These are phyloP conservation scores for Phylloscopus collybita DNA, from an alignment of 2,797 vertebrate genomes.

Conservation along the genomic window DNA sequence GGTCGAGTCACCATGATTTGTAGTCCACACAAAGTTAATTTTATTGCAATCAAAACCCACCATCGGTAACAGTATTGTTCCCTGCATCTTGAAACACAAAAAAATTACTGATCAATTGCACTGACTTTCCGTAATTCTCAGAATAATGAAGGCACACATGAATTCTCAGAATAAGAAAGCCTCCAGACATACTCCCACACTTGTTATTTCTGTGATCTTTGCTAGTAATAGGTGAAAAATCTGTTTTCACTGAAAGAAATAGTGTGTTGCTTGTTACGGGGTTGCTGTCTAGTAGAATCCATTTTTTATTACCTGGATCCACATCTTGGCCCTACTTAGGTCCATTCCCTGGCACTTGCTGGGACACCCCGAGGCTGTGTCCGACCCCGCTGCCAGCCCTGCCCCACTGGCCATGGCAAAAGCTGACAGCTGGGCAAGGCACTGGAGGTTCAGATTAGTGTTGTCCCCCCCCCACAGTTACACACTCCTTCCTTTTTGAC, in stretches of 20 bases:
- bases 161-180: background rate
- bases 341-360: background rate
- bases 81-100: background rate
- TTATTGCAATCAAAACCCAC: background rate
- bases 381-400: background rate
- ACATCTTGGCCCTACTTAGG: background rate
- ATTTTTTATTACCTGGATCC: background rate
- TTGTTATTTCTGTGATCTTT: background rate
- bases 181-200: background rate
- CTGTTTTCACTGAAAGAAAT: background rate
- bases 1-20: background rate
- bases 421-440: background rate
- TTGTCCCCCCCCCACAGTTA: background rate
- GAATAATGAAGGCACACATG: background rate
- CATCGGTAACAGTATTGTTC: background rate
- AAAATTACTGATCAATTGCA: background rate
- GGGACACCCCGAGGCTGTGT: background rate
- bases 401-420: background rate
- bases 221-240: background rate
- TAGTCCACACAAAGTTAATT: background rate
- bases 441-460: background rate
- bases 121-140: background rate
- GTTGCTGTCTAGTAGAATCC: background rate
- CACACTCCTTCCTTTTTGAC: background rate
- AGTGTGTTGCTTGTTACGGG: background rate